Evolutionary conservation across 2,113 vertebrate genomes (phyloP).

Genomic region (Elaphurus davidianus): DNA sequence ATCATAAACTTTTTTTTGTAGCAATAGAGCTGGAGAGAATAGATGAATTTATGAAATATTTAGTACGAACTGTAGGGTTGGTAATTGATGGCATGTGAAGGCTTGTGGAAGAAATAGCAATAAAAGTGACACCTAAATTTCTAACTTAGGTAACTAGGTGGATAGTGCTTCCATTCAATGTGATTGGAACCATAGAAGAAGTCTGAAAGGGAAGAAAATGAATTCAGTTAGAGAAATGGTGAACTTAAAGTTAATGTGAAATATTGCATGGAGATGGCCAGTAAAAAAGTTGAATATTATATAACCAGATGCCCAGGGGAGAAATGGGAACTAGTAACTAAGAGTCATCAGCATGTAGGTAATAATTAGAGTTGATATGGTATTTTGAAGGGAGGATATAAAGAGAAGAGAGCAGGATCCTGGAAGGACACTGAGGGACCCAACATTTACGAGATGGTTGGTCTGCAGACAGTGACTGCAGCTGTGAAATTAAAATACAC

Average conservation of each 20-base stretch:
- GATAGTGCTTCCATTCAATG: not conserved
- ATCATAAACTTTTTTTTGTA: not conserved
- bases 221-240: not conserved
- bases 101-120: not conserved
- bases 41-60: conserved; percentile 22
- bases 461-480: not conserved
- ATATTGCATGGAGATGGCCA: not conserved
- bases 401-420: not conserved
- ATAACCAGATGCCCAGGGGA: not conserved
- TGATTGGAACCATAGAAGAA: not conserved
- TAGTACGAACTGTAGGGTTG: not conserved
- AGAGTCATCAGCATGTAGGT: not conserved
- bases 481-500: not conserved
- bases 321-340: not conserved
- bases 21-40: not conserved
- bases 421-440: not conserved
- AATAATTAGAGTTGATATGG: not conserved
- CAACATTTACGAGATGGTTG: not conserved
- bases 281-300: not conserved
- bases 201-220: not conserved
- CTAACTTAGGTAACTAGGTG: not conserved
- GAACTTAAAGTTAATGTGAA: not conserved
- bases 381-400: not conserved
- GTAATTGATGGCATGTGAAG: not conserved
- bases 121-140: not conserved